Evolutionary conservation across 2,797 vertebrate genomes (phyloP), one percentile per base, ranked within the genome.

Genomic region (Hippocampus kuda): DNA sequence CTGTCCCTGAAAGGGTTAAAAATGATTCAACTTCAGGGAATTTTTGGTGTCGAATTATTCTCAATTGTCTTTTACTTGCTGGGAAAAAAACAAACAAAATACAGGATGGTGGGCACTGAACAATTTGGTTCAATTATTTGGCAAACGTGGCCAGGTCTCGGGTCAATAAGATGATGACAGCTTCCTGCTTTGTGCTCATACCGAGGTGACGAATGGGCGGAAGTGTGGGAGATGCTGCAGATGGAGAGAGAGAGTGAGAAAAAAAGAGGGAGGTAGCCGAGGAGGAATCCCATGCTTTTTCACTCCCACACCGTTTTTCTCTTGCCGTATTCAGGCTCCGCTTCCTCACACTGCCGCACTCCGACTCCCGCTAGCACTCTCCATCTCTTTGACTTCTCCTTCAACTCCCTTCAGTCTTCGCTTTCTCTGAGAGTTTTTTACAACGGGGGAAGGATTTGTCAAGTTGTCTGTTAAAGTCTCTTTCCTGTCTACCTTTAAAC

Each of bases 301-400:
- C 81, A 89, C 88, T 89, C 91, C 91, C 89, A 90, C 88, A 90
- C 86, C 84, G 89, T 56, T 90, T 38, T 82, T 83, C 81, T 80
- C 75, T 77, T 73, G 79, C 90, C 89, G 85, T 84, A 79, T 86
- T 86, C 87, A 79, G 83, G 77, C 77, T 85, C 78, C 80, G 81
- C 64, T 78, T 76, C 70, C 79, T 76, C 82, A 77, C 75, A 75
- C 85, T 84, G 88, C 86, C 81, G 85, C 83, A 86, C 78, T 84
- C 73, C 80, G 81, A 84, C 77, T 84, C 78, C 75, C 76, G 79
- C 75, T 57, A 70, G 85, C 76, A 72, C 3, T 24, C 11, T 56
- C 69, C 44, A 79, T 76, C 66, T 81, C 70, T 72, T 82, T 76
- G 51, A 66, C 70, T 75, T 74, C 48, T 15, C 42, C 27, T 75